Evolutionary conservation across 2,888 invertebrate species (phyloP).

Genomic region (Sepioteuthis lessoniana): DNA sequence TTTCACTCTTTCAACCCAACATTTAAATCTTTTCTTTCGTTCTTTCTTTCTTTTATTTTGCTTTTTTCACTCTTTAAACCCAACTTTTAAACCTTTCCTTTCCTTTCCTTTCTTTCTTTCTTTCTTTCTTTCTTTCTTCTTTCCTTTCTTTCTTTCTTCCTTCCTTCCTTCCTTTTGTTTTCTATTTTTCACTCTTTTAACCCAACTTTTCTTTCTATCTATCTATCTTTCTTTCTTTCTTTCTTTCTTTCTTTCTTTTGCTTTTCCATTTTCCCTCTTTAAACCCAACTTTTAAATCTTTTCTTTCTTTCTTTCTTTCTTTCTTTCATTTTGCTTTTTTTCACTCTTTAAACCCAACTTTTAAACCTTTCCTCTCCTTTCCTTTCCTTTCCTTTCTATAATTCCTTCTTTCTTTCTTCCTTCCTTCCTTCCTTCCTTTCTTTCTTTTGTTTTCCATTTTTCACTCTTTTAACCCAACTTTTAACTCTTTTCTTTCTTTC

Average conservation of each 20-base stretch:
- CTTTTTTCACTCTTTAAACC: not conserved
- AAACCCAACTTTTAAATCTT: too few relatives aligned
- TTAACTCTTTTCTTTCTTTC: not conserved
- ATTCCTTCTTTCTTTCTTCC: not conserved
- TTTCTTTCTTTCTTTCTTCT: not conserved
- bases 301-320: not conserved
- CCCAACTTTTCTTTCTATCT: not conserved
- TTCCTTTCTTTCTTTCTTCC: not conserved
- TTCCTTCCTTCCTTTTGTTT: not conserved
- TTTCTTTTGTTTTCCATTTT: not conserved
- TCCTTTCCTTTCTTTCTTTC: not conserved
- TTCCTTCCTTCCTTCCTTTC: not conserved
- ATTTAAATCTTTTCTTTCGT: not conserved
- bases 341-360: not conserved
- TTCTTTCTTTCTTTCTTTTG: not conserved
- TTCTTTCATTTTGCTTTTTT: not conserved
- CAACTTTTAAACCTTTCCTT: too few relatives aligned
- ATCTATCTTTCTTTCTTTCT: not conserved
- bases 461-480: not conserved
- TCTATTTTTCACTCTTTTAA: not conserved
- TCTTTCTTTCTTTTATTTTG: not conserved
- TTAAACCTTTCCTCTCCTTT: not conserved
- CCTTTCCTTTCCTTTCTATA: too few relatives aligned
- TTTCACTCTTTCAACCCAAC: not conserved
- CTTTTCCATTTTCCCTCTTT: not conserved